Base-by-base conservation (phyloP, 2,797 vertebrate genomes). In the Galago senegalensis region DNA sequence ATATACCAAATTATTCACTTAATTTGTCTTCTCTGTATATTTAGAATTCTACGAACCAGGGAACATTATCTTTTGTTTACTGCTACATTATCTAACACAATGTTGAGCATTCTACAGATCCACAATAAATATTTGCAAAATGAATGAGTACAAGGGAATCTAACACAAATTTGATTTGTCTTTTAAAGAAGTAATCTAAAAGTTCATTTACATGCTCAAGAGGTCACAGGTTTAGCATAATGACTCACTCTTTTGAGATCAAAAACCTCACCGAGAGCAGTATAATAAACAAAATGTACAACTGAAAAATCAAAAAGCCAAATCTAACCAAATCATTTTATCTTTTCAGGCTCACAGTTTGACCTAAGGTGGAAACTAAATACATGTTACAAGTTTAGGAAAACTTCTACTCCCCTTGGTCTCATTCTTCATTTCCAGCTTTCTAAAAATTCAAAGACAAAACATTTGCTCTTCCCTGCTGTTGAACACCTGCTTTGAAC, bases 401-500 rank as follows among this genome's bases (percentile, higher is more conserved):
- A 83, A n/a, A 63, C 23, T 20, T 49, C 43, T 27, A 67, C n/a
- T 88, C 37, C n/a, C 43, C 34, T 34, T 23, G 40, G 20, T 61
- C 90, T 70, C 87, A 70, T 20, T 63, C 14, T 93, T 79, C 63
- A 89, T 73, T 86, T 29, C 40, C 13, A 75, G 58, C 31, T 77
- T 70, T 82, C 63, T 79, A 85, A 85, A 95, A 81, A 86, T 72
- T 73, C 49, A 18, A 88, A 72, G 98, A 96, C 97, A 97, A 97
- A 98, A 98, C 97, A 97, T 89, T 60, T 96, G 96, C 97, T 96
- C 97, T 96, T 97, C 96, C 98, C 98, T 97, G 98, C 98, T 98
- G 96, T 49, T 91, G 94, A 98, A 98, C 98, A 98, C 98, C 98
- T 98, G 98, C 98, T 97, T 96, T 98, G 97, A 98, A 96, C 93